Base-by-base conservation (phyloP, 2,797 vertebrate genomes). In the Microcaecilia unicolor region DNA sequence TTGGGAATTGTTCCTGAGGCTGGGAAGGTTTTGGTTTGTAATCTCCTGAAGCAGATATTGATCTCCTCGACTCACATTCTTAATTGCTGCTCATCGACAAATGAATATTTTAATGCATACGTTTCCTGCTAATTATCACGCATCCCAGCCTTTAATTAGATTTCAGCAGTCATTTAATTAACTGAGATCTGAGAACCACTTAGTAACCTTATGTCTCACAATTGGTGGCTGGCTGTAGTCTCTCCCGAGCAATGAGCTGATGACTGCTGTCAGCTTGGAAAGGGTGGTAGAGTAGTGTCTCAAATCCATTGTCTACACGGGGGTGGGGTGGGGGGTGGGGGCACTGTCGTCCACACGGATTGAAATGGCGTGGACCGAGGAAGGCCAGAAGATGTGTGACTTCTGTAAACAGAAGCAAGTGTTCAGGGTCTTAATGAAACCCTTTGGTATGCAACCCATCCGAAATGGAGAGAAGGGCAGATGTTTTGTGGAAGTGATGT, bases 71-170 rank as follows among this genome's bases (percentile, higher is more conserved):
- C 70, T 69, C 54, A 50, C 50, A 48, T 47, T 67, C 68, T 53
- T 76, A 77, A 77, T 75, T 75, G 67, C 65, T 58, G 41, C 62
- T 62, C 65, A 74, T 72, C 41, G 68, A 70, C 63, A 65, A 70
- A 61, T 64, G 61, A 71, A 72, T 76, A 72, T 71, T 71, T 71
- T 75, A 74, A 77, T 70, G 65, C 57, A 67, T 67, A 75, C 67
- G 74, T 74, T 70, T 72, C 67, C 72, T 72, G 58, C 63, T 67
- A 70, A 67, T 72, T 64, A 59, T 68, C 61, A 55, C 56, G 60
- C 64, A 47, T 50, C 51, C 61, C 39, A 42, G 46, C 54, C 58
- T 62, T 65, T 78, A 76, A 78, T 75, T 69, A 74, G 67, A 71
- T 61, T 57, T 68, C 63, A 53, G 53, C 56, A 67, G 54, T 67